Base-by-base conservation (phyloP, 2,888 invertebrate genomes). In the Morpho helenor region DNA sequence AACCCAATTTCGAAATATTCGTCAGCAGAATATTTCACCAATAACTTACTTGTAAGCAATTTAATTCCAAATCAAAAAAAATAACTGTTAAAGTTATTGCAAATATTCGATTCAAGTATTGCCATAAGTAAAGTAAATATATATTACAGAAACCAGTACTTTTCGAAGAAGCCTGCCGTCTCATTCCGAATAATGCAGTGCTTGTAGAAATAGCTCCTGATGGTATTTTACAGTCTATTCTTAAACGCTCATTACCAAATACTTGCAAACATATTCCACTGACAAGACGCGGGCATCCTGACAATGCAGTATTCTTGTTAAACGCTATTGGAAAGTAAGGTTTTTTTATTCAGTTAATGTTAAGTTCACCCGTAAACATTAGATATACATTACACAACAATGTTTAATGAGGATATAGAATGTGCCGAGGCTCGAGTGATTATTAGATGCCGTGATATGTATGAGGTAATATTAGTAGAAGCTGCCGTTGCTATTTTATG, bases 1-100 rank as follows among this genome's bases (percentile, higher is more conserved):
- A 71, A 74, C 46, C 67, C 71, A 7, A 3, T 31, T 31, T 5
- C 31, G 31, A 31, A 31, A 5, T 84, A 90, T 22, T 94, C 93
- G 3, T 96, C 96, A 0, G 94, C 97, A 0, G 95, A 96, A 65
- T 98, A 98, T 74, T 96, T 96, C 71, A 94, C 94, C 0, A 96
- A 96, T 75, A 97, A 96, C 77, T 86, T 96, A 43, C 79, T 95
- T 64, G 71, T 95, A 91, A 87, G 68, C 66, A 31, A 2, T 31
- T 31, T 31, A 31, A 31, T 31, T 31, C 5, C 3, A 31, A 16
- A 16, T 16, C 1, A 16, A 16, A 16, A 16, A 16, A 16, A 16
- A 16, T 16, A 16, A 16, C 16, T 16, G 16, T 16, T 16, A 1
- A 16, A 16, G 16, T 16, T 16, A 16, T 16, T 16, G 31, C 31